A percentile compares a stretch with the other conserved stretches of the same genome.
phyloP scores from a whole-genome alignment of 1,140 invertebrate genomes.

The Drosophila auraria region DNA sequence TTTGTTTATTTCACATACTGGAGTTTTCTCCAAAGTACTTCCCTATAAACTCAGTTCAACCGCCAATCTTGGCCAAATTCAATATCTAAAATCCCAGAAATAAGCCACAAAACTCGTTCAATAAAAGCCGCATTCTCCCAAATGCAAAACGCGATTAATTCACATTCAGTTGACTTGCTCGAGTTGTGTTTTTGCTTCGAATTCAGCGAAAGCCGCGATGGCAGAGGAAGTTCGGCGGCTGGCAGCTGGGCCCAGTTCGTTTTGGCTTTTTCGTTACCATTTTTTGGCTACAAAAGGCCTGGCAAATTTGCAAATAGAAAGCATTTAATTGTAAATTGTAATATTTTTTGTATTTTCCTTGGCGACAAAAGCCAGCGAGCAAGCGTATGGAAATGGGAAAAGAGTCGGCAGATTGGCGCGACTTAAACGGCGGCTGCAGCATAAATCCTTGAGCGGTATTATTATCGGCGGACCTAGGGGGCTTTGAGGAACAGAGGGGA shows the following conservation, averaged over 20 bases:
- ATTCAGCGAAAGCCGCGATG: neutral
- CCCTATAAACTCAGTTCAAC: neutral
- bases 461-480: slow-evolving; percentile 34
- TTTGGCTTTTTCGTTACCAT: neutral
- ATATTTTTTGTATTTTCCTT: slow-evolving; percentile 1
- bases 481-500: slow-evolving; percentile 3
- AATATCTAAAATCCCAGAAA: neutral
- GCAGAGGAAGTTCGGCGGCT: neutral
- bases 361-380: slow-evolving; percentile 38
- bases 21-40: neutral
- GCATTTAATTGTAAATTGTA: slow-evolving; percentile 65
- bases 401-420: slow-evolving; percentile 57
- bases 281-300: slow-evolving; percentile 14
- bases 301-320: slow-evolving; percentile 43
- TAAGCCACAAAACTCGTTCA: slow-evolving; percentile 17
- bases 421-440: slow-evolving; percentile 63
- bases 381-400: slow-evolving; percentile 23
- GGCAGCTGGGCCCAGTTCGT: slow-evolving; percentile 1
- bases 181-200: slow-evolving; percentile 1
- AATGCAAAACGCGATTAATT: slow-evolving; percentile 6
- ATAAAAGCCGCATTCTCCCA: neutral
- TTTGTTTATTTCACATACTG: neutral
- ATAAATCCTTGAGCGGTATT: slow-evolving; percentile 65
- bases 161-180: neutral
- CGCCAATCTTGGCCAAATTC: slow-evolving; percentile 2